Base-by-base conservation (phyloP, 2,888 invertebrate genomes). In the Rhorus exstirpatorius region DNA sequence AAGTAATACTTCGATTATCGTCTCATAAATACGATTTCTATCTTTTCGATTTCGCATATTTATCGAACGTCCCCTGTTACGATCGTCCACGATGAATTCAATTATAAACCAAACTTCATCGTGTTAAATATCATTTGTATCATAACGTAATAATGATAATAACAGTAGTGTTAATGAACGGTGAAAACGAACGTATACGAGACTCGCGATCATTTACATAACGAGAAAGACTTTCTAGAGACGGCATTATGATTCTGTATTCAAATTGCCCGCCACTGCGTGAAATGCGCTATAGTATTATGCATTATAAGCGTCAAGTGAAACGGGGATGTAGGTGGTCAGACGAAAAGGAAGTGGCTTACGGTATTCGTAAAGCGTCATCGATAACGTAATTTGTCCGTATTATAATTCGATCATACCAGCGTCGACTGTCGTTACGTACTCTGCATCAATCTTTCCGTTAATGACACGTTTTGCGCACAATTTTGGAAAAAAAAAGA, bases 181-280 rank as follows among this genome's bases (percentile, higher is more conserved):
- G 44, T 38, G 26, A 31, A 41, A 74, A 68, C 26, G 41, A 76
- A 58, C 71, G 63, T 58, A n/a, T n/a, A n/a, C n/a, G 65, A 75
- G 49, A 71, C 38, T 49, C 55, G 19, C 24, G 53, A 65, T 41
- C 21, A n/a, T 72, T 81, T 77, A 72, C 67, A 67, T 72, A 81
- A 81, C 72, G 53, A 53, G 77, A 76, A 81, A 81, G 61, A 72
- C 77, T 81, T 81, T 81, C 81, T 81, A 72, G 46, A 74, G 63
- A 49, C 60, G 49, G 53, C 53, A 77, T 81, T 72, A 71, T 51
- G 51, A 72, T 51, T 49, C 35, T 55, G n/a, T 53, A 61, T 71
- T 46, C 10, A 35, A 38, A 72, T 35, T 17, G 51, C 4, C 19
- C 7, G 19, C 4, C 49, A 14, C 14, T n/a, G 12, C 19, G 70